Evolutionary conservation across 2,888 invertebrate species (phyloP), one percentile per base, ranked within the genome.

Genomic region (Drosophila mimetica): DNA sequence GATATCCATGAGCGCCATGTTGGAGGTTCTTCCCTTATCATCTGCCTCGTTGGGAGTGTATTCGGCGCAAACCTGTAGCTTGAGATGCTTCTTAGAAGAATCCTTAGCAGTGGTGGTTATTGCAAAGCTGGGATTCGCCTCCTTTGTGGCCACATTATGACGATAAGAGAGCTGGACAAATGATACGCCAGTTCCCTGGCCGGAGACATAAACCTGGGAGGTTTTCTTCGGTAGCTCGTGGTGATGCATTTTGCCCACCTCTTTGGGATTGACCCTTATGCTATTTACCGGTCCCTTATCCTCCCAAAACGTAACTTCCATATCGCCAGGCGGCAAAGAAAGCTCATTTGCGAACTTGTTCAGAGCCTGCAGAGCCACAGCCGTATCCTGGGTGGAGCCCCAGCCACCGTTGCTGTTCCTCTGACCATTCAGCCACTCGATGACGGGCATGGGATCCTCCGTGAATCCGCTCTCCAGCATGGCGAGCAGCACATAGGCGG

Each of bases 1-100:
- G 0, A 98, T 95, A 87, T 97, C 97, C 93, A 98, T 95, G 0
- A 98, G 95, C 9, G 97, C 96, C 95, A 98, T 96, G 76, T 98
- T 98, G 71, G 95, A 95, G 50, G 94, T 93, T 80, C 94, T 94
- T 18, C 93, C 61, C 5, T 37, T 55, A 4, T 77, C 76, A 2
- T 37, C 51, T 1, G 55, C 54, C 4, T 78, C 77, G 0, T 73
- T 55, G 0, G 88, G 87, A 1, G 83, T 61, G 52, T 93, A 96
- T 94, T 95, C 95, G 52, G 95, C 94, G 87, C 97, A 98, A 58
- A 97, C 94, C 6, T 96, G 96, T 13, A 97, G 93, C 82, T 96
- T 95, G 65, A 97, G 92, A 75, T 96, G 94, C 89, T 96, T 93
- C 71, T 96, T 95, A 1, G 96, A 96, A 74, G 95, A 95, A 80